Conservation (phyloP, 2,888 invertebrate genomes). For the Pristionchus exspectatus region DNA sequence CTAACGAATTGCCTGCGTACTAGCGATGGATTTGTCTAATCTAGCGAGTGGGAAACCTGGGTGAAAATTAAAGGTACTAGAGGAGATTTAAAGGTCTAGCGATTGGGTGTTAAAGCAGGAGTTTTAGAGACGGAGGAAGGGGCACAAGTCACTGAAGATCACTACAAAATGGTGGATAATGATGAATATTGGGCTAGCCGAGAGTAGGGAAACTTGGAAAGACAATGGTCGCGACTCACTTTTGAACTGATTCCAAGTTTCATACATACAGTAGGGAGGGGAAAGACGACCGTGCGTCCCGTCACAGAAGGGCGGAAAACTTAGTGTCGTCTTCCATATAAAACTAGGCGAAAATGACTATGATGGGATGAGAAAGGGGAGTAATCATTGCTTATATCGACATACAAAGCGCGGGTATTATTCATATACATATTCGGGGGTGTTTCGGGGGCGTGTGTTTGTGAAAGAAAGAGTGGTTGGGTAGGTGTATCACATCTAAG, state of each 20-base stretch:
- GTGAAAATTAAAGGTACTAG: background rate
- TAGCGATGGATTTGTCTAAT: background rate
- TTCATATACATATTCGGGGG: background rate
- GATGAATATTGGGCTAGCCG: constrained; percentile 48
- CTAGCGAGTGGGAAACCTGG: constrained; percentile 10
- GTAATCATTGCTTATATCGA: constrained; percentile 5
- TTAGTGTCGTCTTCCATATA: background rate
- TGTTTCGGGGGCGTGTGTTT: background rate
- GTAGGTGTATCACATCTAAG: constrained; percentile 25
- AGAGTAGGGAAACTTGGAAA: constrained; percentile 52
- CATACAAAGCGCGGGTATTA: background rate
- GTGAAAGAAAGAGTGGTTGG: constrained; percentile 15
- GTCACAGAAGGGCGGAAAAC: background rate
- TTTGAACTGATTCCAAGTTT: constrained; percentile 52
- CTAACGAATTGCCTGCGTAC: background rate
- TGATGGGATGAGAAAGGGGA: background rate
- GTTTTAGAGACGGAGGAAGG: constrained; percentile 18
- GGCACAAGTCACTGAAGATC: background rate
- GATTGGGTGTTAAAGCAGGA: constrained; percentile 25
- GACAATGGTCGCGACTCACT: constrained; percentile 35
- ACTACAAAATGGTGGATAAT: constrained; percentile 26
- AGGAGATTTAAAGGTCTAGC: background rate
- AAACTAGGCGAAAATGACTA: background rate
- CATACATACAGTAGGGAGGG: constrained; percentile 13
- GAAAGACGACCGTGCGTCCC: constrained; percentile 12